Evolutionary conservation across 1,140 invertebrate genomes (phyloP).

Genomic region (Calephelis nemesis): DNA sequence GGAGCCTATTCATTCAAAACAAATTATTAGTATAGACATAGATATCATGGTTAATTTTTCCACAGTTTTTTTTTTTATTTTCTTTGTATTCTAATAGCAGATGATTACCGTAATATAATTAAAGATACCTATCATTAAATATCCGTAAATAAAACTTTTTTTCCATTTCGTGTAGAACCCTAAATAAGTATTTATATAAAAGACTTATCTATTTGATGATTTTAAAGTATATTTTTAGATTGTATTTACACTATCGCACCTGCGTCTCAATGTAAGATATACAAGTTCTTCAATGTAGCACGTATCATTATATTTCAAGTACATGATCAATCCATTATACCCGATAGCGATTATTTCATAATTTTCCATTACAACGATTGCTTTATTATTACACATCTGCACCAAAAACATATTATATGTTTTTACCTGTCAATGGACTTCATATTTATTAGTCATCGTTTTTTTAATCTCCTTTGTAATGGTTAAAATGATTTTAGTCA

Average conservation of each 20-base stretch:
- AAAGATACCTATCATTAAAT: too few species aligned
- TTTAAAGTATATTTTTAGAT: background rate
- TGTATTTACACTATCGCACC: background rate
- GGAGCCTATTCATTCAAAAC: too few species aligned
- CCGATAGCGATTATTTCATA: slow-evolving; percentile 2
- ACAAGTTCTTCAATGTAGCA: background rate
- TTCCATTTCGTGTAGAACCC: too few species aligned
- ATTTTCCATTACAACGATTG: slow-evolving; percentile 12
- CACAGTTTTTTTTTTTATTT: too few species aligned
- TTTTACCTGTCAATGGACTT: slow-evolving; percentile 6
- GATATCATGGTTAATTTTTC: too few species aligned
- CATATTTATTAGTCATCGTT: slow-evolving; percentile 12
- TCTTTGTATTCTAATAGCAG: too few species aligned
- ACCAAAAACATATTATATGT: slow-evolving; percentile 1
- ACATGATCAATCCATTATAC: background rate
- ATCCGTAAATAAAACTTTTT: too few species aligned
- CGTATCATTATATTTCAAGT: background rate
- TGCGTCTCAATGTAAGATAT: background rate
- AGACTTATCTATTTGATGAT: too few species aligned
- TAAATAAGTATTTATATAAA: too few species aligned
- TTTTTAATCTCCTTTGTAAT: slow-evolving; percentile 13
- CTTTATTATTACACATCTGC: slow-evolving; percentile 9
- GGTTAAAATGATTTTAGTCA: slow-evolving; percentile 4
- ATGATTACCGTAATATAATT: too few species aligned
- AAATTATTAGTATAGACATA: too few species aligned